Evolutionary conservation across 2,113 vertebrate genomes (phyloP), one percentile per base, ranked within the genome.

Genomic region (Microtus pennsylvanicus): DNA sequence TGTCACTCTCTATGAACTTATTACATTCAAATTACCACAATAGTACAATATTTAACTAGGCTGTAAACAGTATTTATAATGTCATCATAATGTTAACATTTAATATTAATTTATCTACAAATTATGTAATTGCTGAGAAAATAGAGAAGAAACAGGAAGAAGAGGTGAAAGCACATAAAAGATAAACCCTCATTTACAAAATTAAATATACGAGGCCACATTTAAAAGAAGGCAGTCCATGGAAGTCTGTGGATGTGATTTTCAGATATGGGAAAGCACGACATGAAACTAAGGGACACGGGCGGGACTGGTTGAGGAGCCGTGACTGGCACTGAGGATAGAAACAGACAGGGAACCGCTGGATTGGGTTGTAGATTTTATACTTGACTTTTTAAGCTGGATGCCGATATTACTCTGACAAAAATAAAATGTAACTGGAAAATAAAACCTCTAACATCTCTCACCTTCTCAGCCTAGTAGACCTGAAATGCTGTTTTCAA

Each of bases 361-460:
- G 58, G 13, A 87, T 61, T 87, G 77, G 78, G 30, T 77, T 85
- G 52, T 70, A 81, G 38, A 38, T 70, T 70, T 93, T 70, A 72
- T 77, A 88, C 81, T 96, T 95, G 47, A 87, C 52, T 89, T 93
- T 89, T 55, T n/a, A 91, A 93, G n/a, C 17, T 67, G 65, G n/a
- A 30, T 80, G 21, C 26, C 75, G 78, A 50, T 70, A 26, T 52
- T 52, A 35, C 3, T 82, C 70, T 61, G 28, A 91, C 50, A 87
- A 75, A 96, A 93, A 69, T 88, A 83, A 81, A 87, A 52, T 72
- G 78, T 58, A 33, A 65, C 42, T 91, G 33, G 61, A 92, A 96
- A 93, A 76, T 93, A 52, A 97, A 97, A 95, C 24, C 17, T 87
- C 33, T 35, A 80, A 91, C 93, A 28, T n/a, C n/a, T n/a, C 26